phyloP scores from a whole-genome alignment of 2,113 vertebrate species.

The Gnathochromis pfefferi region DNA sequence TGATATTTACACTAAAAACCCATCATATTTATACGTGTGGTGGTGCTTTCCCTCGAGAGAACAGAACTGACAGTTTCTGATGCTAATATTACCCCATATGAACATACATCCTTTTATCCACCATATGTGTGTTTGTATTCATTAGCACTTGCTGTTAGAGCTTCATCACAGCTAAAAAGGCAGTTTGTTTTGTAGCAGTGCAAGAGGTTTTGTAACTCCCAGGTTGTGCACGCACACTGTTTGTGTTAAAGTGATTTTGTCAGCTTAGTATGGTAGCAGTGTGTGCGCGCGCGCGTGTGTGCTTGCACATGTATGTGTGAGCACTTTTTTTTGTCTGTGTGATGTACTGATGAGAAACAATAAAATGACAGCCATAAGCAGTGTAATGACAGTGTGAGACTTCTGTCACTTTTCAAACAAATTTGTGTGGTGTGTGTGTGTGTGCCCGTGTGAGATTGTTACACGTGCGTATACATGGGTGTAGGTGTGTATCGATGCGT shows the following conservation, averaged over 20 bases:
- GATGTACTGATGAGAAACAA: slow-evolving; percentile 58
- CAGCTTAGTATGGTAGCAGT: background rate
- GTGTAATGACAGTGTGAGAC: slow-evolving; percentile 61
- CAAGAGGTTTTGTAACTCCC: slow-evolving; percentile 23
- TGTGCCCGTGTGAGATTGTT: background rate
- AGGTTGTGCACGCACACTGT: slow-evolving; percentile 24
- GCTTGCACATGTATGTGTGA: background rate
- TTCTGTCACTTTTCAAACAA: slow-evolving; percentile 65
- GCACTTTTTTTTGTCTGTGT: slow-evolving; percentile 37
- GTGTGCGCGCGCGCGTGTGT: background rate
- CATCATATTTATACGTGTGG: background rate
- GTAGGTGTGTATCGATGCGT: background rate
- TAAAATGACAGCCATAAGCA: slow-evolving; percentile 57
- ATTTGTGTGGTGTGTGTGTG: slow-evolving; percentile 30
- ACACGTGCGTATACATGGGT: background rate
- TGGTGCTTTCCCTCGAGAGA: slow-evolving; percentile 22
- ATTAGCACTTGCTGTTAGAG: slow-evolving; percentile 45
- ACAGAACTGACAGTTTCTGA: slow-evolving; percentile 27
- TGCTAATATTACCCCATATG: slow-evolving; percentile 53
- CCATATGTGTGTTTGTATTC: slow-evolving; percentile 55
- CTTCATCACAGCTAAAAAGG: slow-evolving; percentile 55
- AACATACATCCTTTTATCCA: slow-evolving; percentile 38
- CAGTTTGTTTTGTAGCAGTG: slow-evolving; percentile 49
- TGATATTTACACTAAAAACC: slow-evolving; percentile 29
- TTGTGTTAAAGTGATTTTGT: slow-evolving; percentile 41